Evolutionary conservation across 1,140 invertebrate species (phyloP).

Genomic region (Drosophila bocqueti): DNA sequence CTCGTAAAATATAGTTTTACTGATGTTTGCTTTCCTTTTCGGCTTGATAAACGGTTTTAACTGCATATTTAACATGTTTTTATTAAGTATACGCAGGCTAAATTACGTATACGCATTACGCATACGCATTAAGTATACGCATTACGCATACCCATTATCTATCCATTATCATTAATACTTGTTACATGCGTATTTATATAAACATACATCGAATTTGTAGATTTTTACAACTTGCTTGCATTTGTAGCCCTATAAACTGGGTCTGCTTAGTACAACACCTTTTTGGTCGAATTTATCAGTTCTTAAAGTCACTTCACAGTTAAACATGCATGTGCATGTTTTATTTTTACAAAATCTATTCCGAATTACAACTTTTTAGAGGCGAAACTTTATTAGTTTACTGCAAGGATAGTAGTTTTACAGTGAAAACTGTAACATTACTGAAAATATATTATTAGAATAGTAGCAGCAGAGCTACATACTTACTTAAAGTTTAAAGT

Average conservation of each 20-base stretch:
- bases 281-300: not conserved
- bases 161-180: not conserved
- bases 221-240: too few relatives aligned
- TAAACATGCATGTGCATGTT: too few relatives aligned
- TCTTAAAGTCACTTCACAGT: not conserved
- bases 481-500: not conserved
- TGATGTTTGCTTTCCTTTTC: not conserved
- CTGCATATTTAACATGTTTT: not conserved
- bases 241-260: too few relatives aligned
- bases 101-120: slow-evolving; percentile 1
- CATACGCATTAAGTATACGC: slow-evolving; percentile 1
- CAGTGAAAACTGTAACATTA: too few relatives aligned
- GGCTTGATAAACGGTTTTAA: not conserved
- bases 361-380: too few relatives aligned
- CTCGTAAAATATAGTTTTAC: not conserved
- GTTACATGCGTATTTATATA: not conserved
- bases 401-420: not conserved
- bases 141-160: not conserved
- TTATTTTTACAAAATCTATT: too few relatives aligned
- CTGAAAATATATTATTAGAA: not conserved
- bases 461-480: not conserved
- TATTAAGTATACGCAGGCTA: not conserved
- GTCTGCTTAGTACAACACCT: too few relatives aligned
- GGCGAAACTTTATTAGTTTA: too few relatives aligned
- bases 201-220: not conserved